Conservation (phyloP, 2,888 invertebrate species). For the Hecatera dysodea region DNA sequence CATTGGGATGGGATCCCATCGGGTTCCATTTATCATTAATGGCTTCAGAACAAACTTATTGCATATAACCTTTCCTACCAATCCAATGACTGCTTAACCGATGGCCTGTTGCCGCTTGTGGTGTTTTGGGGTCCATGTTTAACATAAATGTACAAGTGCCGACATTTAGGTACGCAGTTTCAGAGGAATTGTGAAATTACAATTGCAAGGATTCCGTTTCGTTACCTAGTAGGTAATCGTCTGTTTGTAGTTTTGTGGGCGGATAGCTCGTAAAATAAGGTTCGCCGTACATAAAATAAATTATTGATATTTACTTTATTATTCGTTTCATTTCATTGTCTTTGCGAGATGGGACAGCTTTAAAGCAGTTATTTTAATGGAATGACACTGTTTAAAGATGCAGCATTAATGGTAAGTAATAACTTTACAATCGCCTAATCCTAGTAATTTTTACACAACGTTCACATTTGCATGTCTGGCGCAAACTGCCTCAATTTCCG, state of each 20-base stretch:
- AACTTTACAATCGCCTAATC: too few species aligned
- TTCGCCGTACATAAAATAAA: slow-evolving; percentile 1
- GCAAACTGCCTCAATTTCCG: too few species aligned
- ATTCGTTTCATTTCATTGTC: slow-evolving; percentile 2
- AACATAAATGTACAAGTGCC: too few species aligned
- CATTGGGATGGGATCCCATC: too few species aligned
- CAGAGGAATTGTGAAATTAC: slow-evolving; percentile 9
- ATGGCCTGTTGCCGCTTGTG: not conserved
- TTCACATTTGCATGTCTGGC: too few species aligned
- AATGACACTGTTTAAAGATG: not conserved
- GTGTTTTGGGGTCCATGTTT: not conserved
- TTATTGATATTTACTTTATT: not conserved
- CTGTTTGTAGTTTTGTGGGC: not conserved
- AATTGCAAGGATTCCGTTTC: not conserved
- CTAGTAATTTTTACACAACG: too few species aligned
- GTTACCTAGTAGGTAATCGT: not conserved
- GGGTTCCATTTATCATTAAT: too few species aligned
- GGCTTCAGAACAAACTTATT: not conserved
- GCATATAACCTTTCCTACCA: not conserved
- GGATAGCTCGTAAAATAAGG: slow-evolving; percentile 4
- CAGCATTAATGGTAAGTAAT: not conserved
- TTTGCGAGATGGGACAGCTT: not conserved
- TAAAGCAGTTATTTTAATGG: not conserved
- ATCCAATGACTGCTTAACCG: not conserved
- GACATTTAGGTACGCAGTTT: slow-evolving; percentile 7